phyloP scores from a whole-genome alignment of 2,113 vertebrate species.

The Brachyhypopomus gauderio region DNA sequence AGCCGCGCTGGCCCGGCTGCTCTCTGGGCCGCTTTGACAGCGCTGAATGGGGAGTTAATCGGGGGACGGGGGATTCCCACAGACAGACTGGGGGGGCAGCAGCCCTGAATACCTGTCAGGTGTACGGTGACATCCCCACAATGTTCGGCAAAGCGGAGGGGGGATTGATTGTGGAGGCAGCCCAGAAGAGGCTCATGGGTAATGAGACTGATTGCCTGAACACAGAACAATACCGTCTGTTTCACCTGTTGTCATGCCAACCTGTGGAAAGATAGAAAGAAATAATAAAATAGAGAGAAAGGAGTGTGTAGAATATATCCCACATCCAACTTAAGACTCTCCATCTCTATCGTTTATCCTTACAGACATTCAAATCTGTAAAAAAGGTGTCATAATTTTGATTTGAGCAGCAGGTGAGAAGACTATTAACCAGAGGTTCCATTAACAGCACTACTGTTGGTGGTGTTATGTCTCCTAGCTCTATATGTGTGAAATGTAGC shows the following conservation, averaged over 20 bases:
- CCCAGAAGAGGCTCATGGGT: slow-evolving; percentile 81
- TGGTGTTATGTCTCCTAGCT: slow-evolving; percentile 33
- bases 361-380: slow-evolving; percentile 9
- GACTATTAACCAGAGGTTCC: slow-evolving; percentile 38
- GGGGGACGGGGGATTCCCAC: slow-evolving; percentile 63
- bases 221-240: slow-evolving; percentile 82
- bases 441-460: slow-evolving; percentile 34
- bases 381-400: slow-evolving; percentile 22
- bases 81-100: slow-evolving; percentile 66
- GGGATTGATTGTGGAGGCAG: slow-evolving; percentile 84
- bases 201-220: slow-evolving; percentile 80
- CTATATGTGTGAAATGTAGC: slow-evolving; percentile 39
- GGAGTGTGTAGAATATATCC: slow-evolving; percentile 25
- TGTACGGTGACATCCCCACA: slow-evolving; percentile 84
- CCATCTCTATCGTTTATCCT: slow-evolving; percentile 17
- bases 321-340: background rate
- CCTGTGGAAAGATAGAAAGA: slow-evolving; percentile 58
- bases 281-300: background rate
- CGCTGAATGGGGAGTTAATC: slow-evolving; percentile 65
- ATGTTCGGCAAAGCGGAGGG: slow-evolving; percentile 87
- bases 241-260: slow-evolving; percentile 88
- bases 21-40: slow-evolving; percentile 58
- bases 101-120: slow-evolving; percentile 87
- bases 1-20: slow-evolving; percentile 14
- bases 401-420: slow-evolving; percentile 19